Base-by-base conservation (phyloP, 2,797 vertebrate species). In the Anas capensis region DNA sequence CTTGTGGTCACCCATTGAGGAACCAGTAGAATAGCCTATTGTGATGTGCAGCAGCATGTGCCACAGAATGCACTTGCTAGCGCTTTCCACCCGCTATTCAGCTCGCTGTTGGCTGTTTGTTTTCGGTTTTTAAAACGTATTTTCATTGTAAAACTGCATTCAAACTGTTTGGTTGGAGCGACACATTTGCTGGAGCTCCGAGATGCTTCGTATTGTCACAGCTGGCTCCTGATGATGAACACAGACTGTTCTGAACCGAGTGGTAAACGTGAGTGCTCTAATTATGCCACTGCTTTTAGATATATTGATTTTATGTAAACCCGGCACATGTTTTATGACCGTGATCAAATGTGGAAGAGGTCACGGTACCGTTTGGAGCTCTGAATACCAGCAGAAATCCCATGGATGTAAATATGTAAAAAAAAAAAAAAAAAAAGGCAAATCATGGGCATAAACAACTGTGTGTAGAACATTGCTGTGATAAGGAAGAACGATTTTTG, bases 91-190 rank as follows among this genome's bases (percentile, higher is more conserved):
- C 16, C 11, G 0, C 93, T 96, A 86, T 94, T 97, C 95, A 96
- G 88, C 83, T 83, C 71, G 71, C 88, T 90, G 29, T 69, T 96
- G 76, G 53, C 61, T 78, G 92, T 92, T 83, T 92, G 89, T 95
- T 96, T 95, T 93, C 92, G 76, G 79, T 68, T 96, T 96, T 96
- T 92, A 69, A 95, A 95, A 93, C 89, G 82, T 96, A 65, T 95
- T 96, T 92, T 94, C 61, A 20, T 94, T 96, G 92, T 93, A 89
- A 95, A 89, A 89, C 86, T 0, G 6, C 86, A 60, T 86, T 84
- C 89, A 94, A 81, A 85, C 53, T 42, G 69, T 86, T 89, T 34
- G 64, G 93, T 72, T 56, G 68, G 62, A 86, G 64, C 66, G 66
- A 49, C 66, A 42, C 54, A 27, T 92, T 90, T 88, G 80, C 86